Evolutionary conservation across 2,888 invertebrate genomes (phyloP).

Genomic region (Rugalucina vietnamica): DNA sequence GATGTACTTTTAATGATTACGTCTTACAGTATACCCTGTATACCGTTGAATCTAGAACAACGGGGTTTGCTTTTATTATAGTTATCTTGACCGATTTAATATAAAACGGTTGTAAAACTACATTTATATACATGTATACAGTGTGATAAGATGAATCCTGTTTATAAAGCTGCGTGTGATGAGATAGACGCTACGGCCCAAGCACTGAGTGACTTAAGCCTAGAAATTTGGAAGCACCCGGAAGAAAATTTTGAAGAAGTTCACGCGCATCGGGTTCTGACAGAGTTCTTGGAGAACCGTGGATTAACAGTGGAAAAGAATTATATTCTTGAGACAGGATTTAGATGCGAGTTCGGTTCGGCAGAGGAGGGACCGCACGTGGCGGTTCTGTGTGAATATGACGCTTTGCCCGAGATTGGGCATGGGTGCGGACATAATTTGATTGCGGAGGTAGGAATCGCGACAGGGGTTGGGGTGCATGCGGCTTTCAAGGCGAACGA

Average conservation of each 20-base stretch:
- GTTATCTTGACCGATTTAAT: too few relatives aligned
- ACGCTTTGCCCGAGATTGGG: constrained; percentile 82
- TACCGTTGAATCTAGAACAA: too few relatives aligned
- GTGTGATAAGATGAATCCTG: not conserved
- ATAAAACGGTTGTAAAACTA: too few relatives aligned
- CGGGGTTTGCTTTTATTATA: too few relatives aligned
- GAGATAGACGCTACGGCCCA: constrained; percentile 46
- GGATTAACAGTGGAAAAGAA: constrained; percentile 75
- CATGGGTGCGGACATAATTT: constrained; percentile 84
- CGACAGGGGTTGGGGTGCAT: constrained; percentile 77
- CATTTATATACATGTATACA: too few relatives aligned
- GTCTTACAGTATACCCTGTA: too few relatives aligned
- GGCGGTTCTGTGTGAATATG: constrained; percentile 82
- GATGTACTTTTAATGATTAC: too few relatives aligned
- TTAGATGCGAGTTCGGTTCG: constrained; percentile 62
- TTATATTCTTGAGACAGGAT: constrained; percentile 73
- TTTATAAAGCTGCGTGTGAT: constrained; percentile 37
- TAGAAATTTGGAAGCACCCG: constrained; percentile 79
- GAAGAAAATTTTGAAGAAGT: constrained; percentile 78
- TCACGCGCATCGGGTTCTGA: constrained; percentile 68
- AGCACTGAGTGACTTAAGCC: constrained; percentile 72
- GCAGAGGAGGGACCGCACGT: constrained; percentile 45
- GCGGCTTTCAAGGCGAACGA: constrained; percentile 70
- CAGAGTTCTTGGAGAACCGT: constrained; percentile 72
- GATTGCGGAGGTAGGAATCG: constrained; percentile 81